Conservation (phyloP, 1,140 invertebrate species). For the Drosophila insularis region DNA sequence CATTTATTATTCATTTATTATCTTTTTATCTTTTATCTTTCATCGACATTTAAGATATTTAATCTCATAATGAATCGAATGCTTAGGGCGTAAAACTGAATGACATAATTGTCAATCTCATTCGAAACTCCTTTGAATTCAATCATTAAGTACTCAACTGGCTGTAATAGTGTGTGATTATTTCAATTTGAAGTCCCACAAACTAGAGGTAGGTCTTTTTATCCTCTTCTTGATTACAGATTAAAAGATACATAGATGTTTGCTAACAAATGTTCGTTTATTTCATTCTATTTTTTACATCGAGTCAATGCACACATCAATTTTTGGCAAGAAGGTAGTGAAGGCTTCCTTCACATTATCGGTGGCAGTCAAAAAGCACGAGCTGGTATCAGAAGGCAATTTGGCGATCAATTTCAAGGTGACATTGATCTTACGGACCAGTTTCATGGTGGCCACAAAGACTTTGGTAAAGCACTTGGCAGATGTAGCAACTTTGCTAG, state of each 20-base stretch:
- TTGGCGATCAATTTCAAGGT: constrained; percentile 30
- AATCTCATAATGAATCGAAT: too few relatives aligned
- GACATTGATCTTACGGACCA: constrained; percentile 31
- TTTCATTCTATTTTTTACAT: constrained; percentile 33
- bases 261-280: constrained; percentile 29
- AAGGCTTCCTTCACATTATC: constrained; percentile 21
- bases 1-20: too few relatives aligned
- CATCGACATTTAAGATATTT: too few relatives aligned
- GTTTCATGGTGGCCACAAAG: constrained; percentile 7
- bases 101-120: too few relatives aligned
- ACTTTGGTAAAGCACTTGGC: constrained; percentile 17
- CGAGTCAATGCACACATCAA: constrained; percentile 26
- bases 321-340: constrained; percentile 42
- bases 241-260: neutral
- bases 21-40: too few relatives aligned
- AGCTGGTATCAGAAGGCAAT: constrained; percentile 40
- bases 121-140: too few relatives aligned
- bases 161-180: too few relatives aligned
- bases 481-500: neutral
- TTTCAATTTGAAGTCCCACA: too few relatives aligned
- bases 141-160: too few relatives aligned
- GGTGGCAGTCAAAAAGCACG: constrained; percentile 44
- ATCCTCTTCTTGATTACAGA: too few relatives aligned
- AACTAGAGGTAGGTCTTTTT: too few relatives aligned
- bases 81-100: too few relatives aligned